Base-by-base conservation (phyloP, 1,140 invertebrate species). In the Papilio helenus region DNA sequence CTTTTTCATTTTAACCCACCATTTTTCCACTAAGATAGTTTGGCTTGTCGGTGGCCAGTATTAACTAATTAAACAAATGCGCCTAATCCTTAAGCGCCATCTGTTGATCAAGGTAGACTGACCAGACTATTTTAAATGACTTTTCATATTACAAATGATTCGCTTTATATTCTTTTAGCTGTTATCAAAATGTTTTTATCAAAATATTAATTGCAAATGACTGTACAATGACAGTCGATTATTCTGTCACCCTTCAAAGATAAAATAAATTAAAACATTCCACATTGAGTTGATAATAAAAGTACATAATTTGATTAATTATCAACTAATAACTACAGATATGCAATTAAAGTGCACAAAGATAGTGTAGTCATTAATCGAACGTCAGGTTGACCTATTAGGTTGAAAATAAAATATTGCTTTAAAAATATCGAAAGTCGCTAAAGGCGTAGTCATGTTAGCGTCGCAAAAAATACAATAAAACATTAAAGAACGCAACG, bases 401-500 rank as follows among this genome's bases (percentile, higher is more conserved):
- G 76, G 51, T 4, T 77, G 39, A 77, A 77, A 77, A 77, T 77
- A 77, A 77, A 77, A 42, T 61, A 76, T 76, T 39, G 42, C 18
- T 42, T 73, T 49, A 74, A 74, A 74, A 51, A 51, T 23, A 44
- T n/a, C 7, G 1, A 76, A 46, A 55, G 34, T 34, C 26, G 3
- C 26, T 58, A 76, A 61, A 58, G 39, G 74, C 72, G 29, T 34
- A 76, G 51, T 76, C 74, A 51, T 58, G 74, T 76, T 34, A 68
- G 23, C 72, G 61, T 76, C 61, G 58, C 74, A 76, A 84, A 85
- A 84, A 80, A 73, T 81, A 80, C 76, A 77, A 82, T 51, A 84
- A 39, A 87, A 84, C 88, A 87, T 90, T 91, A 91, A 92, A 82
- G 84, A 86, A 79, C 80, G 81, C 80, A 29, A 76, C 81, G 68